Conservation (phyloP, 2,113 vertebrate species). For the Corythoichthys haematopterus region DNA sequence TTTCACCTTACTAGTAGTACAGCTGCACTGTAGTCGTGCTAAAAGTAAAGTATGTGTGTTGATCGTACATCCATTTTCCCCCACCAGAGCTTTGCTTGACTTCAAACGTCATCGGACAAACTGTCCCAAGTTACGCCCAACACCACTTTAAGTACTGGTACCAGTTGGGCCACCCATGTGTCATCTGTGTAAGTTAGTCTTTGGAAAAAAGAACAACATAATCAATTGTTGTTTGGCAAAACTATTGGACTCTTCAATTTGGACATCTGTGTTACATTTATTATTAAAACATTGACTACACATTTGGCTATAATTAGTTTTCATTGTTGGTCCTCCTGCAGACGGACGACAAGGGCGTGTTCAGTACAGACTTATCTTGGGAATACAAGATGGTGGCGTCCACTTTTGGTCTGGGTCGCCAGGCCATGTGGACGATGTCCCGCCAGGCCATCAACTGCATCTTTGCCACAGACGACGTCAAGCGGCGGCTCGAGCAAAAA, state of each 20-base stretch:
- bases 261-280: too few species aligned
- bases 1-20: too few species aligned
- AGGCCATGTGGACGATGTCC: conserved; percentile 85
- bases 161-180: conserved; percentile 79
- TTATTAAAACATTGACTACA: too few species aligned
- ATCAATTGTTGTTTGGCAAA: too few species aligned
- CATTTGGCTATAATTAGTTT: not conserved
- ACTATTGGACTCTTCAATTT: too few species aligned
- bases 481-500: conserved; percentile 75
- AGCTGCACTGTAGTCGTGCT: too few species aligned
- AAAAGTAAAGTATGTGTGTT: not conserved
- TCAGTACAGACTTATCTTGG: conserved; percentile 85
- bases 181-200: conserved; percentile 85
- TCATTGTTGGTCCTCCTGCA: conserved; percentile 48
- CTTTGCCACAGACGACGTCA: conserved; percentile 80
- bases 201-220: not conserved
- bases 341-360: conserved; percentile 97
- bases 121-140: conserved; percentile 78
- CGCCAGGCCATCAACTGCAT: conserved; percentile 81
- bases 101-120: conserved; percentile 91
- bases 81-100: conserved; percentile 89
- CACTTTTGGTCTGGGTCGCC: conserved; percentile 79
- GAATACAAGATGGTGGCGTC: conserved; percentile 88
- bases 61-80: not conserved
- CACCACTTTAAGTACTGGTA: conserved; percentile 97